Evolutionary conservation across 2,888 invertebrate species (phyloP), one percentile per base, ranked within the genome.

Genomic region (Apamea crenata): DNA sequence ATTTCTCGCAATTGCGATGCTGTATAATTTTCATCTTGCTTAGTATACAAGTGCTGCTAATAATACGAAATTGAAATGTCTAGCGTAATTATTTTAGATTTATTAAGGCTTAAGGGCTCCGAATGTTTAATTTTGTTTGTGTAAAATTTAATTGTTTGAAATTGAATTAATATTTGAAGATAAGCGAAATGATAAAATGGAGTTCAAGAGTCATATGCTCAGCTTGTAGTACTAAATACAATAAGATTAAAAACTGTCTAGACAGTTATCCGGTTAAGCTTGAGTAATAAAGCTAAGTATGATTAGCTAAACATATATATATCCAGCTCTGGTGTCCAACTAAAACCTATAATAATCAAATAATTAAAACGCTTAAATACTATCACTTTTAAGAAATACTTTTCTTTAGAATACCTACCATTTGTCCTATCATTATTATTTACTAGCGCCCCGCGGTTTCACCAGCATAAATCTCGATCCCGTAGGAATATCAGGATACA

Each of bases 31-130:
- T 69, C 50, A 10, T 59, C 69, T 70, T 50, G 47, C 18, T 66
- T 21, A 14, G 32, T 44, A n/a, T 16, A 47, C 32, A 70, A 81
- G 59, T 53, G 7, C 14, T 75, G 68, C 36, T 85, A 81, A 73
- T 85, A 81, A 69, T 69, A 72, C 18, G 1, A 66, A 81, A 85
- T 76, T 75, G 69, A 69, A 85, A 66, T n/a, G 44, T 81, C 44
- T 84, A 8, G 18, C 14, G 21, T n/a, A 36, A 73, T 66, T 68
- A 84, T 84, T 74, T 71, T 71, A 68, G 71, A 82, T 84, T 84
- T 82, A 72, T 79, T 40, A 32, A 63, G 2, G 53, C n/a, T n/a
- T 8, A 36, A 69, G 12, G 10, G 70, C n/a, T 40, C 25, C 25
- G 14, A 61, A 16, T 74, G 50, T 80, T 72, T 65, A 14, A 71